These are phyloP conservation scores for Polyergus mexicanus DNA, from an alignment of 1,140 invertebrate genomes.

Conservation along the genomic window DNA sequence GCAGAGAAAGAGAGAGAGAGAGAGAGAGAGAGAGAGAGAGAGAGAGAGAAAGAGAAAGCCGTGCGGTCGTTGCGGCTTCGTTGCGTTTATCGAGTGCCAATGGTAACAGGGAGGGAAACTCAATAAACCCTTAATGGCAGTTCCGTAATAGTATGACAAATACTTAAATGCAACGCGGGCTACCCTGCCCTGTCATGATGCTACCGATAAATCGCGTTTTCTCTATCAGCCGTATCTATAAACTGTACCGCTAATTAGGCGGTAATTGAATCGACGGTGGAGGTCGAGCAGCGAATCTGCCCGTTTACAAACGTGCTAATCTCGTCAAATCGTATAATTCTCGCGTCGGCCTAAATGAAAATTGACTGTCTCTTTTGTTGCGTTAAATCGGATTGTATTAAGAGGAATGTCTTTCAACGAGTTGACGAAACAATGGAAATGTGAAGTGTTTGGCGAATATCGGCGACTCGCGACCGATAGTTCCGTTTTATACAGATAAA, in stretches of 20 bases:
- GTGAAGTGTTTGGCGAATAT: background rate
- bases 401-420: conserved; percentile 8
- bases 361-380: conserved; percentile 28
- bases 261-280: conserved; percentile 52
- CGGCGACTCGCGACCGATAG: background rate
- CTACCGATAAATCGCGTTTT: conserved; percentile 41
- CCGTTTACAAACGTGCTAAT: conserved; percentile 38
- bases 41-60: conserved; percentile 10
- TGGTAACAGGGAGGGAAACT: conserved; percentile 26
- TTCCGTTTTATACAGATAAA: background rate
- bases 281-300: background rate
- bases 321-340: conserved; percentile 18
- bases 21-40: background rate
- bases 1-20: background rate
- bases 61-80: conserved; percentile 48
- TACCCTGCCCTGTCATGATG: conserved; percentile 12
- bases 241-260: conserved; percentile 46
- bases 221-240: conserved; percentile 26
- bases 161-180: conserved; percentile 43
- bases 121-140: conserved; percentile 63
- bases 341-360: conserved; percentile 8
- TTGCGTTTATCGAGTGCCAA: conserved; percentile 52
- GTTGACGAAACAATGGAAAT: conserved; percentile 14
- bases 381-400: conserved; percentile 26
- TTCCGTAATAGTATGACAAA: conserved; percentile 59